Evolutionary conservation across 2,888 invertebrate species (phyloP).

Genomic region (Lithosia quadra): DNA sequence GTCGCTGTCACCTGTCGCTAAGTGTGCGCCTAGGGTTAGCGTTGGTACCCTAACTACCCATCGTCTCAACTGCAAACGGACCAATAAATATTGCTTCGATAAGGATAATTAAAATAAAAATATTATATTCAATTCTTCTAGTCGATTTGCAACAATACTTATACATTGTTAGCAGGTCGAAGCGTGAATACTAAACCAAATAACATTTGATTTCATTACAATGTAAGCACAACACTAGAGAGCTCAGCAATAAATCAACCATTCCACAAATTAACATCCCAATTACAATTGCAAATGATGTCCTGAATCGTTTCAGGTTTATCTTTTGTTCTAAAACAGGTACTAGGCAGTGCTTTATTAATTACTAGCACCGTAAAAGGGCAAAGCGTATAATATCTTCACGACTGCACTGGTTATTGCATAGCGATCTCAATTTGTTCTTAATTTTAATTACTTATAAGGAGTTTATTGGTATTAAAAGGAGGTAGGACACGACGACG

Average conservation of each 20-base stretch:
- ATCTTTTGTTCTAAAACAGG: slow-evolving; percentile 3
- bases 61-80: too few relatives aligned
- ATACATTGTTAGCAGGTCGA: too few relatives aligned
- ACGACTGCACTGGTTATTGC: slow-evolving; percentile 28
- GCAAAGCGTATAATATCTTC: slow-evolving; percentile 42
- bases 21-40: too few relatives aligned
- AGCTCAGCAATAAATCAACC: slow-evolving; percentile 8
- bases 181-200: background rate
- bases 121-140: too few relatives aligned
- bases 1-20: too few relatives aligned
- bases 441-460: too few relatives aligned
- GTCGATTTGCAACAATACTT: too few relatives aligned
- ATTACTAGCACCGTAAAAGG: background rate
- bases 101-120: too few relatives aligned
- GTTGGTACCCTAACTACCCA: too few relatives aligned
- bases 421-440: background rate
- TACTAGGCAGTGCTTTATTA: background rate
- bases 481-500: too few relatives aligned
- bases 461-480: too few relatives aligned
- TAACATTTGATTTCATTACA: background rate
- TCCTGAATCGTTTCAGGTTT: background rate
- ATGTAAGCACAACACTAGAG: background rate
- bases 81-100: too few relatives aligned
- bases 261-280: slow-evolving; percentile 4
- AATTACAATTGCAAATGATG: slow-evolving; percentile 15